Base-by-base conservation (phyloP, 92 coral and sea anemone species). In the Pocillopora meandrina region DNA sequence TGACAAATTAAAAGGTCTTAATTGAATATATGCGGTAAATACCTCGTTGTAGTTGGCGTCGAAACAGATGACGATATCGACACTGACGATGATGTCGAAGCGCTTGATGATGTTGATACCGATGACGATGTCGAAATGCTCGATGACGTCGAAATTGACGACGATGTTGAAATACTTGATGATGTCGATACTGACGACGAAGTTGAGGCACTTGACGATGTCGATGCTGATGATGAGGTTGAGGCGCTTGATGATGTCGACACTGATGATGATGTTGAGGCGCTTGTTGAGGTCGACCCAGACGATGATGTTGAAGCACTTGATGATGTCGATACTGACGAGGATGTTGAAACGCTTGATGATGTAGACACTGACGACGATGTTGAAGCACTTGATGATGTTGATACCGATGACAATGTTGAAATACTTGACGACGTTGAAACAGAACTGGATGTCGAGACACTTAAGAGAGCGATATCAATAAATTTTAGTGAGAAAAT, bases 391-490 rank as follows among this genome's bases (percentile, higher is more conserved):
- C 77, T 73, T 73, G 77, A 73, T 42, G 74, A 70, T 42, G 74
- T 70, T 14, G 74, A 70, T 19, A 12, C 74, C 3, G 74, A 62
- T 14, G 79, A 60, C 10, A 49, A 67, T 18, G 66, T 21, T 9
- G 72, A 79, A 33, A 71, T 71, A n/a, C 85, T 85, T 77, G 84
- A 85, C 6, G 75, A 72, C 1, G 79, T 85, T 20, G 82, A 74
- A 10, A 26, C 67, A 58, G 18, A 20, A 7, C 16, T 18, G 9
- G 78, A 74, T 3, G 78, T 74, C 7, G 77, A 72, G 2, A 17
- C 61, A 10, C 26, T 16, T 21, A 60, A 72, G 13, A 58, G 47
- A 56, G 8, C 59, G 83, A 85, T 6, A 6, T 14, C 59, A 8
- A 21, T 14, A n/a, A 59, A 72, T 23, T 57, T 35, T 72, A 59